Evolutionary conservation across 2,113 vertebrate species (phyloP), one percentile per base, ranked within the genome.

Genomic region (Gymnorhina tibicen): DNA sequence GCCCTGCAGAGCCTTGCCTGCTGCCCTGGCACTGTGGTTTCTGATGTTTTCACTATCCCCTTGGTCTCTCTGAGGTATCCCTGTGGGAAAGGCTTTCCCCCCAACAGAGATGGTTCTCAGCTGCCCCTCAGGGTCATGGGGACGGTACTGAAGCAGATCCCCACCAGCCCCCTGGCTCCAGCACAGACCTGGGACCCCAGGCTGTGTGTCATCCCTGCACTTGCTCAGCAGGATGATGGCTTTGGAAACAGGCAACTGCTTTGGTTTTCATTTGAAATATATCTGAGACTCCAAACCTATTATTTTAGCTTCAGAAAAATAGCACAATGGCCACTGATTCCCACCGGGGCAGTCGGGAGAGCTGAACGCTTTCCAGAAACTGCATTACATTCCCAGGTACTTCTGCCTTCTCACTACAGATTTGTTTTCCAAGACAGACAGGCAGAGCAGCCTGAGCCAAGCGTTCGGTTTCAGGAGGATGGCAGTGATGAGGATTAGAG

Each of bases 401-500:
- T 77, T 67, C 50, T 86, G 88, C 79, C 73, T 91, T 28, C 92
- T 81, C 91, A 32, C 70, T 56, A 32, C 82, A 56, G 82, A 53
- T 88, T 76, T 89, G 77, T 94, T 95, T 82, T 75, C 81, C 56
- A 50, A 64, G 69, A 28, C 84, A 97, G 85, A 89, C 73, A 8
- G 73, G 91, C 93, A 85, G 52, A 91, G 79, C 73, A 93, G 91
- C 52, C 91, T 30, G 50, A 95, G 85, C 85, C 89, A 74, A 86
- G 81, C 1, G 0, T 17, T 95, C 3, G 0, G 3, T 46, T 94
- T 90, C 85, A 64, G 91, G 67, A 91, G 82, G 75, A 46, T 24
- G 62, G 92, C 75, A 69, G 85, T 19, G 47, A n/a, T 67, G 85
- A 72, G 94, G 96, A 95, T 95, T 96, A 95, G 63, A 95, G 78